phyloP scores from a whole-genome alignment of 2,797 vertebrate genomes.

The Sebastes reedi region DNA sequence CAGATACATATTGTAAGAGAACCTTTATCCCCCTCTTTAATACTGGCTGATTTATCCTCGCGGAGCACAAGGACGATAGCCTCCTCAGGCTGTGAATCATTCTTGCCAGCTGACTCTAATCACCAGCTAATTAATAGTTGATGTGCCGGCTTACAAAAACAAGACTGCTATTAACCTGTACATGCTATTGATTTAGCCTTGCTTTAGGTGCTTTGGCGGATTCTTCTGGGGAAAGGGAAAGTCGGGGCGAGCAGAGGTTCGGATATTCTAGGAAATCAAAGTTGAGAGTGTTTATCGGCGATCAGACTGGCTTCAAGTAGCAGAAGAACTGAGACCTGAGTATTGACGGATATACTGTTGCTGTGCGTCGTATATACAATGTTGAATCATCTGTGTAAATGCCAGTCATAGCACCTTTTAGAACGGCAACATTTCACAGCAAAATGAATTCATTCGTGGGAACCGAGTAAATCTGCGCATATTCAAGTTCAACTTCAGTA shows the following conservation, averaged over 20 bases:
- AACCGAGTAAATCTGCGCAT: background rate
- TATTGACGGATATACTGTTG: background rate
- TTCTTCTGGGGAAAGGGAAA: conserved; percentile 18
- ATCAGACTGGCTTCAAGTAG: background rate
- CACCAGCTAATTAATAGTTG: conserved; percentile 92
- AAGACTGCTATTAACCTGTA: conserved; percentile 82
- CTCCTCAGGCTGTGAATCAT: conserved; percentile 87
- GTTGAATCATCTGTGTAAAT: background rate
- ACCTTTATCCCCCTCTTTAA: conserved; percentile 34
- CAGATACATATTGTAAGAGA: background rate
- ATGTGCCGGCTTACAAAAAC: conserved; percentile 85
- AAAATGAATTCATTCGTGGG: background rate
- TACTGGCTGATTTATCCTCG: conserved; percentile 74
- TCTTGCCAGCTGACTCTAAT: conserved; percentile 90
- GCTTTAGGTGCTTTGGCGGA: conserved; percentile 74
- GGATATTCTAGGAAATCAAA: conserved; percentile 18
- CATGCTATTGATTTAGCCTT: conserved; percentile 82
- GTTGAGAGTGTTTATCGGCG: background rate
- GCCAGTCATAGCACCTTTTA: background rate
- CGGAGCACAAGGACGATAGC: conserved; percentile 84
- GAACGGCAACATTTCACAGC: background rate
- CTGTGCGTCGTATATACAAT: background rate
- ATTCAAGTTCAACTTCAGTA: background rate
- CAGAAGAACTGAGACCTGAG: background rate
- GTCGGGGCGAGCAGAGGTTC: background rate